Conservation (phyloP, 64 coral and sea anemone genomes). For the Montipora cactus region DNA sequence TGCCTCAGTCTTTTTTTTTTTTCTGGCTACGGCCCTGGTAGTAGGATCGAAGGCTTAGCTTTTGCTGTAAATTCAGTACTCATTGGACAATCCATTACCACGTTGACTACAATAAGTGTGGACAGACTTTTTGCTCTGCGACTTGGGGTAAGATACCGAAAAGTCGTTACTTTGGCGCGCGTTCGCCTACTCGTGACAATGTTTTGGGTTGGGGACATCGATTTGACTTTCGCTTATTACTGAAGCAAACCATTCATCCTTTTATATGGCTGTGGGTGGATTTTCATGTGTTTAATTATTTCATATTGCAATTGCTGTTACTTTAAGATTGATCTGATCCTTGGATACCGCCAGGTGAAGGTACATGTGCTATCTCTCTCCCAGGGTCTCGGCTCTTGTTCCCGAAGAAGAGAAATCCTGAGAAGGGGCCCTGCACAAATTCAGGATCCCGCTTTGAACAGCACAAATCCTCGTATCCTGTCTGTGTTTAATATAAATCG, state of each 20-base stretch:
- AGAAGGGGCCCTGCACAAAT: too few relatives aligned
- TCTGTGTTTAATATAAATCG: too few relatives aligned
- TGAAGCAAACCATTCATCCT: neutral
- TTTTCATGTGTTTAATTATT: neutral
- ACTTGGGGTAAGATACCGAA: neutral
- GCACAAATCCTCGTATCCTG: too few relatives aligned
- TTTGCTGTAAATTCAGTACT: neutral
- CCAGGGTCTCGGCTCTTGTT: too few relatives aligned
- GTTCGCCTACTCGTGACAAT: neutral
- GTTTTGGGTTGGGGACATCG: neutral
- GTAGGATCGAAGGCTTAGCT: neutral
- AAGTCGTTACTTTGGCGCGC: neutral
- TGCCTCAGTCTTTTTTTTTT: too few relatives aligned
- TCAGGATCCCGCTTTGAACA: too few relatives aligned
- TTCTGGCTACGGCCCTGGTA: too few relatives aligned
- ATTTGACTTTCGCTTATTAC: neutral
- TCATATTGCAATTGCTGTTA: too few relatives aligned
- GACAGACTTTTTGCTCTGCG: neutral
- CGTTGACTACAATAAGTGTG: neutral
- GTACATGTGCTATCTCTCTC: too few relatives aligned
- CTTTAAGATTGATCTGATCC: too few relatives aligned
- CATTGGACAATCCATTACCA: neutral
- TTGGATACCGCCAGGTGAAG: too few relatives aligned
- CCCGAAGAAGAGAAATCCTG: too few relatives aligned
- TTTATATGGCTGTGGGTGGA: neutral